These are phyloP conservation scores for Ruditapes philippinarum DNA, from an alignment of 1,140 invertebrate genomes.

Conservation along the genomic window DNA sequence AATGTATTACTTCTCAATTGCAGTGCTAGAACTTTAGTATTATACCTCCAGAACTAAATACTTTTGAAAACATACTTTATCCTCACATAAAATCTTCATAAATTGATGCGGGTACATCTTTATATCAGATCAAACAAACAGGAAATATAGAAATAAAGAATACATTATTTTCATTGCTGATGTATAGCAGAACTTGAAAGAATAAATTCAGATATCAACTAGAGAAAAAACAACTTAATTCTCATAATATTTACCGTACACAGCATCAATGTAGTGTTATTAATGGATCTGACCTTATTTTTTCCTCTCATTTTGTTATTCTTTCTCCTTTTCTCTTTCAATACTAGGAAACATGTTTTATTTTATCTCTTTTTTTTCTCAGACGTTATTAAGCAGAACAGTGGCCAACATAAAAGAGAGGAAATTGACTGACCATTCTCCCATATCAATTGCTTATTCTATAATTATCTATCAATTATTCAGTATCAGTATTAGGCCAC, in stretches of 20 bases:
- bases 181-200: neutral
- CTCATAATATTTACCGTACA: neutral
- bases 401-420: neutral
- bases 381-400: conserved; percentile 2
- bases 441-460: neutral
- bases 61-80: neutral
- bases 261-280: neutral
- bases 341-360: neutral
- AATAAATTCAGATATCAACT: neutral
- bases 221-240: neutral
- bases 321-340: neutral
- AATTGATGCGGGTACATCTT: neutral
- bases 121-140: neutral
- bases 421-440: neutral
- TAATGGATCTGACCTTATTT: neutral
- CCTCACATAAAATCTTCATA: neutral
- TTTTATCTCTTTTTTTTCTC: neutral
- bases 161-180: neutral
- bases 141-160: neutral
- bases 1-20: neutral
- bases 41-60: neutral
- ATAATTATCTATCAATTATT: neutral
- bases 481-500: too few species aligned
- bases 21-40: neutral
- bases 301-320: neutral